Evolutionary conservation across 2,888 invertebrate genomes (phyloP).

Genomic region (Nomada ruficornis): DNA sequence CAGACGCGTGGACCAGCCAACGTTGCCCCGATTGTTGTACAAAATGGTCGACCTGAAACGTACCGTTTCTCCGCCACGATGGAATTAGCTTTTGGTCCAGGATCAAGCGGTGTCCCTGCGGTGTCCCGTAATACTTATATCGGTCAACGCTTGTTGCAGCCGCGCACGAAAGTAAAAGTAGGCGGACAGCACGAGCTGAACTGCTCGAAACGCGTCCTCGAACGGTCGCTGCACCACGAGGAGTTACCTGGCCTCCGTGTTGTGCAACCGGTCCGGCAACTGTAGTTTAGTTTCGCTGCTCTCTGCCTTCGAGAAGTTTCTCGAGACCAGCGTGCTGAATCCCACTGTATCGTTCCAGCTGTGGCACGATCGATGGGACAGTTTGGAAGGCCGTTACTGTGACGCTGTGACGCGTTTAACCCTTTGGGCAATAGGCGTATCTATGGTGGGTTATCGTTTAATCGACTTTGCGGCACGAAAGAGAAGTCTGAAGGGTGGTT

Average conservation of each 20-base stretch:
- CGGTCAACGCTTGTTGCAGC: slow-evolving; percentile 58
- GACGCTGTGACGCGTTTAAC: neutral
- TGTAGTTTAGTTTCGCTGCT: slow-evolving; percentile 70
- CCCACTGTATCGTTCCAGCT: neutral
- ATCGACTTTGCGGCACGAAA: no score
- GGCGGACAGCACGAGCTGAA: slow-evolving; percentile 73
- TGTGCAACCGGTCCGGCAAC: slow-evolving; percentile 80
- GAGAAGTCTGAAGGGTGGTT: no score
- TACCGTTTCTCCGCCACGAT: neutral
- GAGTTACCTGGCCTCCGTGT: slow-evolving; percentile 76
- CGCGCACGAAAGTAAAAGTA: slow-evolving; percentile 81
- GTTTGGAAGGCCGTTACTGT: neutral
- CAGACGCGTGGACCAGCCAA: neutral
- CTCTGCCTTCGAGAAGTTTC: slow-evolving; percentile 74
- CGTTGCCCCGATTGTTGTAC: no score
- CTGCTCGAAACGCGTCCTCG: slow-evolving; percentile 82
- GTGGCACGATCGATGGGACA: slow-evolving; percentile 10
- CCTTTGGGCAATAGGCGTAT: no score
- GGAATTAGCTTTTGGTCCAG: slow-evolving; percentile 10
- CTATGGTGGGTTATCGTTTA: no score
- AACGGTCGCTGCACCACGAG: slow-evolving; percentile 82
- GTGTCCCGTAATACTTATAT: slow-evolving; percentile 60
- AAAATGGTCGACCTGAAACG: no score
- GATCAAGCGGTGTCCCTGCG: slow-evolving; percentile 31
- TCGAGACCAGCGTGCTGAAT: slow-evolving; percentile 49